Evolutionary conservation across 2,113 vertebrate species (phyloP).

Genomic region (Butorides virescens): DNA sequence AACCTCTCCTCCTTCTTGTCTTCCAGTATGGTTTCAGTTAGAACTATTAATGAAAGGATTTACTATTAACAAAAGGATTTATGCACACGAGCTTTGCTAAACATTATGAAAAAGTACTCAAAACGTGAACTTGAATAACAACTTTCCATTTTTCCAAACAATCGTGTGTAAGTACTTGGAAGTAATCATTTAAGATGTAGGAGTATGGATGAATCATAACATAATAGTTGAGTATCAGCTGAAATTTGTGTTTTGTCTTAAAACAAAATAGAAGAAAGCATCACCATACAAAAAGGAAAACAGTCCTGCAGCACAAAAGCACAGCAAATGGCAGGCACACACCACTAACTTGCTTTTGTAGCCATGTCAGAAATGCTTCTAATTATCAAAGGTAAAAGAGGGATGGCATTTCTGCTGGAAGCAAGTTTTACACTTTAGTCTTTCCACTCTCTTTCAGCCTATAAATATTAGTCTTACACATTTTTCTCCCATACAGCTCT

Average conservation of each 20-base stretch:
- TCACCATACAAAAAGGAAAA: background rate
- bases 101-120: background rate
- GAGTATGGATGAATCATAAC: background rate
- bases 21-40: background rate
- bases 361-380: conserved; percentile 43
- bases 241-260: background rate
- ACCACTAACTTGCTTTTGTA: background rate
- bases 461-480: conserved; percentile 51
- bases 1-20: background rate
- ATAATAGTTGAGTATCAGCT: background rate
- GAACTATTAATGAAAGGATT: background rate
- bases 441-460: conserved; percentile 18
- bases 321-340: conserved; percentile 15
- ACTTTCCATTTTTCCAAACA: background rate
- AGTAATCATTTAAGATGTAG: background rate
- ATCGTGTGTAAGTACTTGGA: background rate
- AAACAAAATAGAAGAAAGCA: background rate
- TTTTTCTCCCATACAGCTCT: conserved; percentile 3
- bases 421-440: conserved; percentile 50
- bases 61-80: background rate
- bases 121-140: background rate
- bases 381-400: conserved; percentile 42
- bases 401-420: conserved; percentile 55
- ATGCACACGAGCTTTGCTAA: background rate
- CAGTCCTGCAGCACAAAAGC: background rate